Percentiles rank a stretch among this genome's conserved stretches.
Evolutionary conservation across 30 jellyfish, hydroid and myxozoan genomes (phyloP).

Genomic region (Pelagia noctiluca): DNA sequence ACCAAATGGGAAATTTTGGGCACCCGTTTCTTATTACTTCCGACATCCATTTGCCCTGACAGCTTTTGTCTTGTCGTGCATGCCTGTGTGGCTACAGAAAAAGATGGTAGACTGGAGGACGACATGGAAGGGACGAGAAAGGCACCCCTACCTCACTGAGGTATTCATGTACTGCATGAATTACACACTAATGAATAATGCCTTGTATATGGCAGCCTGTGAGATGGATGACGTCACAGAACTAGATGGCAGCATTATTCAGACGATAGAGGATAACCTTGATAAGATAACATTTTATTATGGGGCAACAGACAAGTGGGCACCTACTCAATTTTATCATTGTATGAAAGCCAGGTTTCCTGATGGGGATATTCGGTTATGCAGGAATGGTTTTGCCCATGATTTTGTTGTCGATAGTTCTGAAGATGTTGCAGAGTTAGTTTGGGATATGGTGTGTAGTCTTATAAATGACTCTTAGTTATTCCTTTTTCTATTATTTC

Average conservation of each 20-base stretch:
- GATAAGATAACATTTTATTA: conserved; percentile 73
- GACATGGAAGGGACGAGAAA: conserved; percentile 75
- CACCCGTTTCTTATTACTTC: conserved; percentile 73
- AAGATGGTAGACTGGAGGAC: conserved; percentile 83
- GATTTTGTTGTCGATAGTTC: conserved; percentile 92
- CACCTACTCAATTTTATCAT: conserved; percentile 78
- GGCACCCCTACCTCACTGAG: conserved; percentile 42
- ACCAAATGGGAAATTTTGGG: conserved; percentile 90
- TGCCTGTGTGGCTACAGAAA: conserved; percentile 74
- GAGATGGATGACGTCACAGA: conserved; percentile 81
- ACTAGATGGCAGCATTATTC: conserved; percentile 40
- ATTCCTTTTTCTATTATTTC: too few species aligned
- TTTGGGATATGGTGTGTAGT: conserved; percentile 57
- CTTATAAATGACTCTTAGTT: conserved; percentile 15
- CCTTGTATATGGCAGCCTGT: conserved; percentile 76
- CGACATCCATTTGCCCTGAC: conserved; percentile 71
- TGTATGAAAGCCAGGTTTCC: conserved; percentile 81
- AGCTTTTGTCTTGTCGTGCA: conserved; percentile 63
- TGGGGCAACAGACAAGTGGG: conserved; percentile 83
- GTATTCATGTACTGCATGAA: conserved; percentile 59
- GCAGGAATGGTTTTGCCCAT: conserved; percentile 73
- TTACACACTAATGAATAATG: conserved; percentile 78
- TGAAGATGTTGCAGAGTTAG: conserved; percentile 74
- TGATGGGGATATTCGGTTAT: conserved; percentile 69
- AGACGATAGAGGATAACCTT: conserved; percentile 42